phyloP scores from a whole-genome alignment of 2,888 invertebrate genomes.

The Lycia hirtaria region DNA sequence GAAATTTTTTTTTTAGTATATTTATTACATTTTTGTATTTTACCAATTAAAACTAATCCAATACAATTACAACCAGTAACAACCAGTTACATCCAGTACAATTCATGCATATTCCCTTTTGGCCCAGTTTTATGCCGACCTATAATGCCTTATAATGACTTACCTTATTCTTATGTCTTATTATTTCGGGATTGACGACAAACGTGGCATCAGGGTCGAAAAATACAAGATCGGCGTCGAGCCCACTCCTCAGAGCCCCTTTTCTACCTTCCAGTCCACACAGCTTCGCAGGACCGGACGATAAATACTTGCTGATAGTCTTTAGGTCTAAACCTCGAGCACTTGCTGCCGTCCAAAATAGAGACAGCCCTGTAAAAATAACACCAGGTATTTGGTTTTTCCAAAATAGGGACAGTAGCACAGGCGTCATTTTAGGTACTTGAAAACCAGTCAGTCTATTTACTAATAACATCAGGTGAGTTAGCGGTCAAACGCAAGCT shows the following conservation, averaged over 20 bases:
- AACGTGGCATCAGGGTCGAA: constrained; percentile 88
- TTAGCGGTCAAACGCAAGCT: no score
- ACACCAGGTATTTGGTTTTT: neutral
- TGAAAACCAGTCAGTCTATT: no score
- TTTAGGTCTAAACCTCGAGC: constrained; percentile 80
- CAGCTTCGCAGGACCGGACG: constrained; percentile 86
- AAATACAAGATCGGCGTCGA: constrained; percentile 90
- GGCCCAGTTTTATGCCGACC: no score
- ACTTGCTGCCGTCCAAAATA: constrained; percentile 88
- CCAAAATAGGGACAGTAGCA: no score
- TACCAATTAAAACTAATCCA: no score
- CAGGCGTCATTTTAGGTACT: neutral
- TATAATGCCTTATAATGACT: neutral
- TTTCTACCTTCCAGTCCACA: constrained; percentile 87
- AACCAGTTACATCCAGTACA: no score
- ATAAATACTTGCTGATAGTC: constrained; percentile 86
- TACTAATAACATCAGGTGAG: no score
- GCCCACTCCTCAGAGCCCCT: constrained; percentile 86
- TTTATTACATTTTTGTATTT: no score
- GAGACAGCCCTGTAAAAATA: constrained; percentile 81
- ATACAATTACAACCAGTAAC: no score
- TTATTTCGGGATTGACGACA: constrained; percentile 82
- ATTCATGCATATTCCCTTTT: no score
- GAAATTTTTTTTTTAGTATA: no score
- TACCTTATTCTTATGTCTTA: constrained; percentile 90